Conservation (phyloP, 2,113 vertebrate genomes). For the Rhegmatorhina hoffmannsi region DNA sequence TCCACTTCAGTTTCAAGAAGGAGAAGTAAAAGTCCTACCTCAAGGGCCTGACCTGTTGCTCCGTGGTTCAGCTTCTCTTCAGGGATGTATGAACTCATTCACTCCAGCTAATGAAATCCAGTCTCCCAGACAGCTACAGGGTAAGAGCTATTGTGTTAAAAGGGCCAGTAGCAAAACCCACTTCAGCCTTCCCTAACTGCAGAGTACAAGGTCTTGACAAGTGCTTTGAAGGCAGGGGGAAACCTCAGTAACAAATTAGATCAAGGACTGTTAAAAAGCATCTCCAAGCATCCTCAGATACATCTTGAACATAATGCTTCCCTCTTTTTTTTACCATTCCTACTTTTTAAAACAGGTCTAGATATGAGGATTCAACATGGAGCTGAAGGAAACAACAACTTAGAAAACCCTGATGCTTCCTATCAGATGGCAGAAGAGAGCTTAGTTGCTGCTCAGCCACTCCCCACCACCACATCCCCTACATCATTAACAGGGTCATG, state of each 20-base stretch:
- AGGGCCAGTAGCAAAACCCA: neutral
- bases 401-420: neutral
- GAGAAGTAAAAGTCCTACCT: neutral
- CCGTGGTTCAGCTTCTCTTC: neutral
- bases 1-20: neutral
- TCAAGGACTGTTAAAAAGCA: neutral
- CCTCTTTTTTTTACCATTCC: neutral
- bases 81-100: neutral
- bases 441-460: neutral
- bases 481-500: neutral
- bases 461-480: neutral
- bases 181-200: neutral
- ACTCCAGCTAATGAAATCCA: neutral
- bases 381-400: neutral
- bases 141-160: neutral
- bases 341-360: neutral
- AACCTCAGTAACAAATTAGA: neutral
- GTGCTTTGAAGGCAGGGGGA: neutral
- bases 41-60: neutral
- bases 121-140: neutral
- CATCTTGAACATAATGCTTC: neutral
- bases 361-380: neutral
- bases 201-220: neutral
- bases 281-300: neutral
- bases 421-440: neutral